Base-by-base conservation (phyloP, 2,797 vertebrate species). In the Falco columbarius region DNA sequence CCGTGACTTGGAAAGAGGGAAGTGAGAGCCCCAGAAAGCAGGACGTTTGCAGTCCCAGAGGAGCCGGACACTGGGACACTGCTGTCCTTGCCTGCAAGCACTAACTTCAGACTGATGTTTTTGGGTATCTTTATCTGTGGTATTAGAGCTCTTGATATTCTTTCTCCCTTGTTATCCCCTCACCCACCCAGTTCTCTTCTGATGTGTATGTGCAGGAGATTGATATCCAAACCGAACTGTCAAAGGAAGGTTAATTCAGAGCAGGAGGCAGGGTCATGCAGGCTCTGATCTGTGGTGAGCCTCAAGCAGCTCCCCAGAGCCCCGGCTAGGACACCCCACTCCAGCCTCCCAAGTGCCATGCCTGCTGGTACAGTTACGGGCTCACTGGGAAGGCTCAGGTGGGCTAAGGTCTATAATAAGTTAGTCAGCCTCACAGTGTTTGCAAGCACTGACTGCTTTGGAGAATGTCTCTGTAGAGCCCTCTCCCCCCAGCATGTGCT, bases 361-460 rank as follows among this genome's bases (percentile, higher is more conserved):
- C 36, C 12, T 42, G 61, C 72, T 23, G 34, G 4, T 40, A 12
- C 0, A 3, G 42, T 9, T 68, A 5, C 23, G 82, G 42, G 58
- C 73, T 74, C 15, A 0, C 27, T 68, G 79, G 71, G 32, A 47
- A 30, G 42, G 56, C 70, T 42, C 44, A 11, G 44, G 7, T 22
- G 79, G 40, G 63, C 71, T 51, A 4, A 55, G 24, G n/a, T 22
- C 47, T 34, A 1, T 40, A 20, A 46, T 3, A 36, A 49, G 38
- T 18, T 3, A 14, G 77, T 29, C 49, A n/a, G 27, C 30, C 44
- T 44, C 29, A 9, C 0, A 0, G 36, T 6, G 47, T 49, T 77
- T 6, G 1, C 23, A 32, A 63, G 61, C 42, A 7, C 61, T 18
- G n/a, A 8, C 6, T 18, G 65, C 44, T 54, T 24, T 21, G 12